Conservation (phyloP, 2,797 vertebrate species). For the Parambassis ranga region DNA sequence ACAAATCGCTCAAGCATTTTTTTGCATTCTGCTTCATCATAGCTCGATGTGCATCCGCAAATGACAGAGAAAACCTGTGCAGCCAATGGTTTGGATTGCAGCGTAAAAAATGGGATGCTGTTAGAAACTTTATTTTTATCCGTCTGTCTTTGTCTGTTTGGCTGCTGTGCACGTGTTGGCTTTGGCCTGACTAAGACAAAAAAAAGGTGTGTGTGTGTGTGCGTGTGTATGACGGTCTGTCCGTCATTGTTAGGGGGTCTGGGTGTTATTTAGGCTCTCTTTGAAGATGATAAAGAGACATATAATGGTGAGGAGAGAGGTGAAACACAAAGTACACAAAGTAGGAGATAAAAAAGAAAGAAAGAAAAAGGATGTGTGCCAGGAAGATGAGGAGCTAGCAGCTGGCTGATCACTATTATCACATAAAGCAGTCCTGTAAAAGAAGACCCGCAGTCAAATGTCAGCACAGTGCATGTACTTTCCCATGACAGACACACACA, state of each 20-base stretch:
- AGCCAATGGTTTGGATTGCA: neutral
- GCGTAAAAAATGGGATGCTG: neutral
- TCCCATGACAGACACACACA: neutral
- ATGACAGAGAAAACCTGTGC: neutral
- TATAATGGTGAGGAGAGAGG: too few species aligned
- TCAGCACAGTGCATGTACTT: neutral
- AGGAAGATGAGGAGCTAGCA: constrained; percentile 1
- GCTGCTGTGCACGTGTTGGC: too few species aligned
- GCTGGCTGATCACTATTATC: constrained; percentile 11
- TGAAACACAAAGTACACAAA: neutral
- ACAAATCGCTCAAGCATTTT: constrained; percentile 38
- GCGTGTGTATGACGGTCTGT: too few species aligned
- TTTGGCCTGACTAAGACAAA: too few species aligned
- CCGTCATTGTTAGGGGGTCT: too few species aligned
- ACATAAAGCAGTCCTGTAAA: constrained; percentile 4
- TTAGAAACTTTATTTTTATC: neutral
- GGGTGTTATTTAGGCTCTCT: too few species aligned
- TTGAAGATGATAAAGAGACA: too few species aligned
- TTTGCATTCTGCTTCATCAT: constrained; percentile 56
- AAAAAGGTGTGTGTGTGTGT: too few species aligned
- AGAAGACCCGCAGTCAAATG: neutral
- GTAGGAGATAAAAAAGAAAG: neutral
- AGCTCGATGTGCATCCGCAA: constrained; percentile 26
- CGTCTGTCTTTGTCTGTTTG: neutral
- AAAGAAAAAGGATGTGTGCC: neutral